phyloP scores from a whole-genome alignment of 2,797 vertebrate genomes.

The Limnodromus scolopaceus region DNA sequence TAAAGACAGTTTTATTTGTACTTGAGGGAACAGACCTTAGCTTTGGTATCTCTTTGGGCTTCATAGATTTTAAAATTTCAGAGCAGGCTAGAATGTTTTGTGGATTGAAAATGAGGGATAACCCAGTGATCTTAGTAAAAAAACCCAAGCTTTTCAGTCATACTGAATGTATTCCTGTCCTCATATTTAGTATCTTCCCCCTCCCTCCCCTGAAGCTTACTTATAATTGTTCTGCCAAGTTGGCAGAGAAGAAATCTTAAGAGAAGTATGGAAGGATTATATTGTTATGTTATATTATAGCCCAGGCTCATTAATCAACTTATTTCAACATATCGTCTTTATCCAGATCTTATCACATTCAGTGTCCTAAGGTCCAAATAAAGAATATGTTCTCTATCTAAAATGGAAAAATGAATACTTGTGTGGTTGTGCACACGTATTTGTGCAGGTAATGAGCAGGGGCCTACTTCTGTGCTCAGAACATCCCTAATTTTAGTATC shows the following conservation, averaged over 20 bases:
- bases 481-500: background rate
- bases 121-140: background rate
- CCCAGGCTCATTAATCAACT: background rate
- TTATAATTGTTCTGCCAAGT: background rate
- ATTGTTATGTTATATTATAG: background rate
- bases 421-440: background rate
- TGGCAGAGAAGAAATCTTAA: background rate
- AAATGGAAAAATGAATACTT: background rate
- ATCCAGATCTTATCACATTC: background rate
- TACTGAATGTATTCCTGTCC: background rate
- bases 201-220: background rate
- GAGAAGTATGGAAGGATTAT: background rate
- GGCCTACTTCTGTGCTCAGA: fast-evolving
- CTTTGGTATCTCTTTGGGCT: background rate
- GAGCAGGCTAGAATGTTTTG: background rate
- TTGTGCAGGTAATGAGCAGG: background rate
- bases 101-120: constrained; percentile 7
- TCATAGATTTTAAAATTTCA: background rate
- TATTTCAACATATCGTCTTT: background rate
- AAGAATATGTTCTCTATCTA: background rate
- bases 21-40: background rate
- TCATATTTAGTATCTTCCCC: background rate
- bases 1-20: background rate
- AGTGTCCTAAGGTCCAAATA: background rate
- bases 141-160: background rate